These are phyloP conservation scores for Onychomys leucogaster DNA, from an alignment of 2,797 vertebrate species.

Conservation along the genomic window DNA sequence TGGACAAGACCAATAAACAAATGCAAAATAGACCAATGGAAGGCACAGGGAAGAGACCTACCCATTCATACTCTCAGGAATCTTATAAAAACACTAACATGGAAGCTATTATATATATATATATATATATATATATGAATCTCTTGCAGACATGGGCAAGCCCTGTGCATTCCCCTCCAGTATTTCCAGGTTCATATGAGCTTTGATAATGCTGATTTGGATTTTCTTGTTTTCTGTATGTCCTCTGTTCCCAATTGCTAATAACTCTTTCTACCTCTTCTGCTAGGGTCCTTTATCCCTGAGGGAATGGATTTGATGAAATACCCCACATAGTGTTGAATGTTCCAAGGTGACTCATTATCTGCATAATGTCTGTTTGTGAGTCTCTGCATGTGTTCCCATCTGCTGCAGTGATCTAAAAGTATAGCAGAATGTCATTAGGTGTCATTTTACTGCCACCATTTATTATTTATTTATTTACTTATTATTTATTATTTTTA, in stretches of 20 bases:
- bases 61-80: rapidly evolving
- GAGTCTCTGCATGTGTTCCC: background rate
- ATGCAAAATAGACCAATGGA: background rate
- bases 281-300: background rate
- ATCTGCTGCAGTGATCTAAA: background rate
- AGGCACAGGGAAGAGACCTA: background rate
- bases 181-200: background rate
- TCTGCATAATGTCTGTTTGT: background rate
- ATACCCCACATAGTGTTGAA: background rate
- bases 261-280: no score
- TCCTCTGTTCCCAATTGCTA: background rate
- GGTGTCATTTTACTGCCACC: background rate
- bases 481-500: background rate
- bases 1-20: background rate
- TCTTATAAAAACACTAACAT: no score
- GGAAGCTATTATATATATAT: no score
- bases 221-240: background rate
- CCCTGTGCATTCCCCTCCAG: rapidly evolving
- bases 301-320: no score
- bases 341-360: background rate
- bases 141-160: background rate
- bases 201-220: background rate
- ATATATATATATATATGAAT: no score
- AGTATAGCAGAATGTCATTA: background rate
- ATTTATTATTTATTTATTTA: no score